phyloP scores from a whole-genome alignment of 35 echinoderm and acorn worm species.

The Hemicentrotus pulcherrimus region DNA sequence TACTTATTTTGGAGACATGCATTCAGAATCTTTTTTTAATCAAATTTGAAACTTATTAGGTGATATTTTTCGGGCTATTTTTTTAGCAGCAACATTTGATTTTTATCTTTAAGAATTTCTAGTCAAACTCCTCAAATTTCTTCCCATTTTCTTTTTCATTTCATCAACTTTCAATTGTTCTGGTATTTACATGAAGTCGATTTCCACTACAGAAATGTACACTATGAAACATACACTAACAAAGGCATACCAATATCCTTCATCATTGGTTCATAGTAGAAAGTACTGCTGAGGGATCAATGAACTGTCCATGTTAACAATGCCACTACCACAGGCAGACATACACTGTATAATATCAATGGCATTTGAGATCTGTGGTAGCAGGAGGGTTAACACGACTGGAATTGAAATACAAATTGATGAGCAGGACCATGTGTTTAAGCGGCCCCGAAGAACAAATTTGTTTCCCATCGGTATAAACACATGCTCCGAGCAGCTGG shows the following conservation, averaged over 20 bases:
- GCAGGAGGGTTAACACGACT: neutral
- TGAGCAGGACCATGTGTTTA: neutral
- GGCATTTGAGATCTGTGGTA: neutral
- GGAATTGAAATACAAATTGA: neutral
- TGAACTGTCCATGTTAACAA: neutral
- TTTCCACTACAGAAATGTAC: neutral
- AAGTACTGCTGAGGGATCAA: neutral
- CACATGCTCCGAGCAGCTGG: neutral
- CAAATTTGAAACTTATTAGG: too few species aligned
- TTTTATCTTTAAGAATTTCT: too few species aligned
- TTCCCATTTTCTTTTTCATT: too few species aligned
- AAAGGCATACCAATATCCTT: neutral
- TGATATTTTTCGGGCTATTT: too few species aligned
- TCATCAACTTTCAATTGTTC: too few species aligned
- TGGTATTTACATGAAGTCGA: neutral
- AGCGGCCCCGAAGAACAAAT: neutral
- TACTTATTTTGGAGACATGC: too few species aligned
- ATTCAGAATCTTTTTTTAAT: too few species aligned
- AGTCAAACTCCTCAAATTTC: too few species aligned
- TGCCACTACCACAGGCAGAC: neutral
- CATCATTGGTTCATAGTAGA: too few species aligned
- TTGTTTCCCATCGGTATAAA: neutral
- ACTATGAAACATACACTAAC: neutral
- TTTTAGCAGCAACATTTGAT: too few species aligned
- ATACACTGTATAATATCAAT: neutral